Evolutionary conservation across 2,888 invertebrate genomes (phyloP).

Genomic region (Timandra comae): DNA sequence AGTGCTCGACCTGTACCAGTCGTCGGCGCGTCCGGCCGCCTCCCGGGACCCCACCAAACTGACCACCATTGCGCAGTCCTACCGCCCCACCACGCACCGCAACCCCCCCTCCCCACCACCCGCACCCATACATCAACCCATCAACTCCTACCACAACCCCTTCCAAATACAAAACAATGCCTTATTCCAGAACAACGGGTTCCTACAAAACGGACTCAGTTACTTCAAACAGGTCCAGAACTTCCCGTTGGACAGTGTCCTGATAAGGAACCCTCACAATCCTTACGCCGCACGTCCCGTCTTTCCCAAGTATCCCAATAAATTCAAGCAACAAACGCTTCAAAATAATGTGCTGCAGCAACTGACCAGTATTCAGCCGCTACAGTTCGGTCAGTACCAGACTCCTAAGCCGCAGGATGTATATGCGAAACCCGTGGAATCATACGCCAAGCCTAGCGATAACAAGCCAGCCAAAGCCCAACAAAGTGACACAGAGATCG

Average conservation of each 20-base stretch:
- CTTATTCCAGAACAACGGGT: conserved; percentile 15
- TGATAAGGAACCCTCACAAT: conserved; percentile 60
- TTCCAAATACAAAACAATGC: conserved; percentile 54
- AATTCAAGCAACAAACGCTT: conserved; percentile 44
- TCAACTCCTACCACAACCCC: conserved; percentile 66
- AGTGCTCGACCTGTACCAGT: conserved; percentile 48
- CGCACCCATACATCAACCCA: conserved; percentile 55
- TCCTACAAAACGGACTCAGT: conserved; percentile 41
- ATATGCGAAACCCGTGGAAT: conserved; percentile 53
- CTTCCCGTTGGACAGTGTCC: conserved; percentile 53
- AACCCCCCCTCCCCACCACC: conserved; percentile 44
- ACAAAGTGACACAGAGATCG: conserved; percentile 43
- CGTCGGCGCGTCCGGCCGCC: conserved; percentile 57
- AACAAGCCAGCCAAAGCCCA: too few species aligned
- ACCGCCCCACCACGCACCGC: conserved; percentile 60
- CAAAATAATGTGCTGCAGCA: conserved; percentile 58
- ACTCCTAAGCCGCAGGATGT: conserved; percentile 50
- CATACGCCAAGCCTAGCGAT: conserved; percentile 45
- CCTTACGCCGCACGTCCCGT: conserved; percentile 53
- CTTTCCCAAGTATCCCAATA: conserved; percentile 52
- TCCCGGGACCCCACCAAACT: conserved; percentile 61
- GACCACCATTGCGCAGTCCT: conserved; percentile 67
- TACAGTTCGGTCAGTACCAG: conserved; percentile 58
- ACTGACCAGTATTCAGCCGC: conserved; percentile 53
- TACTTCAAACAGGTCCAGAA: conserved; percentile 65